phyloP scores from a whole-genome alignment of 1,140 invertebrate species.

The Anastatus disparis region DNA sequence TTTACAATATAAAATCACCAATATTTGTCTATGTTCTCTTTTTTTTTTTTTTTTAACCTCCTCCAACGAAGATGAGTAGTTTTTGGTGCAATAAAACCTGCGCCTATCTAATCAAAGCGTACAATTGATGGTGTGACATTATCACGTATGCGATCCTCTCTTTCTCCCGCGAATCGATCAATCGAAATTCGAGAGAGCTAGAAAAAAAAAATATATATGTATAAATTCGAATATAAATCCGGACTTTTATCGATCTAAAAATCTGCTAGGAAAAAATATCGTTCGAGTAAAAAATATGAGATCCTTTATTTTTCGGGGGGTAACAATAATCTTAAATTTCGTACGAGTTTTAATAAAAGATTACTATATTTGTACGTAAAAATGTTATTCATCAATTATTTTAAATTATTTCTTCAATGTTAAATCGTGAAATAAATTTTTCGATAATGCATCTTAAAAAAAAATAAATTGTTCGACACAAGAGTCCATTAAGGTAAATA shows the following conservation, averaged over 20 bases:
- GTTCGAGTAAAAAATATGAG: background rate
- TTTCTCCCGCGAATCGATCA: slow-evolving; percentile 46
- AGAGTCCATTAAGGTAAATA: no score
- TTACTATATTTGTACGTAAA: no score
- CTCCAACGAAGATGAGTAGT: slow-evolving; percentile 26
- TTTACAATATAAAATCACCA: background rate
- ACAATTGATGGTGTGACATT: slow-evolving; percentile 51
- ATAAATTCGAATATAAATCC: slow-evolving; percentile 24
- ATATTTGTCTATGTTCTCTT: slow-evolving; percentile 6
- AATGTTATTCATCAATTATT: no score
- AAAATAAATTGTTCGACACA: no score
- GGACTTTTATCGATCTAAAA: slow-evolving; percentile 11
- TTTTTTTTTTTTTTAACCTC: background rate
- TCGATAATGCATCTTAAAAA: background rate
- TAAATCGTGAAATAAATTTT: no score
- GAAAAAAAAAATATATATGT: background rate
- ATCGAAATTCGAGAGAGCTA: background rate
- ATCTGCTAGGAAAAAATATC: background rate
- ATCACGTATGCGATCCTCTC: slow-evolving; percentile 49
- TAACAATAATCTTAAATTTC: background rate
- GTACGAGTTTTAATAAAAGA: no score
- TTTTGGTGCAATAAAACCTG: slow-evolving; percentile 52
- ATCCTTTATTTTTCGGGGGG: background rate
- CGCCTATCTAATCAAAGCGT: slow-evolving; percentile 57
- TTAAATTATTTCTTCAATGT: no score